Base-by-base conservation (phyloP, 2,888 invertebrate genomes). In the Anoncus sp. region DNA sequence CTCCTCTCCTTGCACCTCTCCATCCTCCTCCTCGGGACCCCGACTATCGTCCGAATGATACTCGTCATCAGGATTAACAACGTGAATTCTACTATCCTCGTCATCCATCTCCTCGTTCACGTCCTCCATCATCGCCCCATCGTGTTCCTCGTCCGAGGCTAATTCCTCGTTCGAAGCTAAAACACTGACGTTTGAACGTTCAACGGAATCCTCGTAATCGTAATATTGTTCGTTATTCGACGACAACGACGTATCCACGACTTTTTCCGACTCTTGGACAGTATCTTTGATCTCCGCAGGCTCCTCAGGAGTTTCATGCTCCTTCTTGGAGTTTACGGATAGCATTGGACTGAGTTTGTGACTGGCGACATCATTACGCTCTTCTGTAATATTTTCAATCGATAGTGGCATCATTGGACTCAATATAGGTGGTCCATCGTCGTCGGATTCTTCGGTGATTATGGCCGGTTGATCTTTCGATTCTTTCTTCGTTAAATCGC, bases 361-460 rank as follows among this genome's bases (percentile, higher is more conserved):
- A 1, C 63, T 71, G 9, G 55, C 20, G 2, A 49, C 72, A 14
- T 75, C 67, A 38, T 79, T 59, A 12, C 40, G 47, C 47, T 81
- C 76, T 24, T 82, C 67, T 35, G 43, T 53, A 4, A 81, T 80
- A 45, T 83, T 81, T 24, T 82, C 82, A 10, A 78, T 60, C 35
- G 85, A 78, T 14, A 89, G 75, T 3, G 90, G 90, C 85, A 90
- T 86, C 81, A 91, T 88, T 1, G 91, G 90, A 77, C 90, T 90
- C 22, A 91, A 74, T 10, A 90, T 85, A 0, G 91, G 90, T 3
- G 90, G 90, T 3, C 89, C 90, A 27, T 90, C 90, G 12, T 90
- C 90, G 12, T 90, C 90, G 6, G 90, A 90, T 2, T 90, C 90
- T 6, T 90, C 90, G 4, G 22, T 35, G 14, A 3, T 63, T 16